A percentile compares a stretch with the other conserved stretches of the same genome.
Evolutionary conservation across 2,797 vertebrate species (phyloP).

Genomic region (Cottoperca gobio): DNA sequence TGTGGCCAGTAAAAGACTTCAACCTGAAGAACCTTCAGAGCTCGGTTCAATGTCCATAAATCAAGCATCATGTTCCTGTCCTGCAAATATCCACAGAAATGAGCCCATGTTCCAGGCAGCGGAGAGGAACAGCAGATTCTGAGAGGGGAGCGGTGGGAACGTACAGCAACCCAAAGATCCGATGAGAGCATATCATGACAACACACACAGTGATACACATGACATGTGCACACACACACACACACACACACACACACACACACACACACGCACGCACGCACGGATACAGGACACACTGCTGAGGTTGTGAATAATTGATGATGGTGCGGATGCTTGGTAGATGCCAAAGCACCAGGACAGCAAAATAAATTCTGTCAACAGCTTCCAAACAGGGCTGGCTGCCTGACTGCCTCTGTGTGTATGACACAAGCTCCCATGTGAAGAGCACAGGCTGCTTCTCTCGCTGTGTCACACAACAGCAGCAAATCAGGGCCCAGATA

Average conservation of each 20-base stretch:
- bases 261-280: background rate
- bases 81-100: slow-evolving; percentile 43
- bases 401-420: slow-evolving; percentile 65
- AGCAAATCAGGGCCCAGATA: slow-evolving; percentile 84
- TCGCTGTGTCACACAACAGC: slow-evolving; percentile 74
- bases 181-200: slow-evolving; percentile 61
- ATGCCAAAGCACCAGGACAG: slow-evolving; percentile 85
- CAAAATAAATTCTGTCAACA: slow-evolving; percentile 84
- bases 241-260: background rate
- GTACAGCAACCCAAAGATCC: slow-evolving; percentile 52
- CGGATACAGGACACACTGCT: slow-evolving; percentile 51
- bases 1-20: slow-evolving; percentile 59
- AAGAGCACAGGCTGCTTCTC: slow-evolving; percentile 75
- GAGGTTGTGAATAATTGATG: slow-evolving; percentile 87
- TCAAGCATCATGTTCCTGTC: slow-evolving; percentile 55
- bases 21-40: slow-evolving; percentile 36
- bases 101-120: slow-evolving; percentile 43
- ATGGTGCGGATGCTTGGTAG: slow-evolving; percentile 78
- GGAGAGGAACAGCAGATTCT: slow-evolving; percentile 30
- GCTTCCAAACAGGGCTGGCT: slow-evolving; percentile 89
- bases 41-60: slow-evolving; percentile 58
- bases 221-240: slow-evolving; percentile 5
- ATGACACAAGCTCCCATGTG: slow-evolving; percentile 84
- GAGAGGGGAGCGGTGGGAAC: slow-evolving; percentile 27
- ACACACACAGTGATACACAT: slow-evolving; percentile 40